Evolutionary conservation across 2,888 invertebrate species (phyloP).

Genomic region (Zygothrica quintamaculata): DNA sequence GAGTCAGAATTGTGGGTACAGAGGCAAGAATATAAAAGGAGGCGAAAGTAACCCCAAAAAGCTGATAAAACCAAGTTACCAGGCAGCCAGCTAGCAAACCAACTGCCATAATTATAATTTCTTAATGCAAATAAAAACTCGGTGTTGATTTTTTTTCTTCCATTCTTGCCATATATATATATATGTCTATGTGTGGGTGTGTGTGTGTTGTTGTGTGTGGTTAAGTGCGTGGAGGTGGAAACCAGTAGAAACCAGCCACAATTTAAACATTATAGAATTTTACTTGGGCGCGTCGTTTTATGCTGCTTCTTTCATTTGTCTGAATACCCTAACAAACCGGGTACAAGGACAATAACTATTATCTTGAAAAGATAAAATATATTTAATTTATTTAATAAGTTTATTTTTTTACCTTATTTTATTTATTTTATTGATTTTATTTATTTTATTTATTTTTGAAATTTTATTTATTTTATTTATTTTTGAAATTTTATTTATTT

Average conservation of each 20-base stretch:
- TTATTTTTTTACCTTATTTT: too few relatives aligned
- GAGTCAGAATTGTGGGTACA: not conserved
- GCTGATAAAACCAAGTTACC: constrained; percentile 61
- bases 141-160: constrained; percentile 64
- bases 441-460: too few relatives aligned
- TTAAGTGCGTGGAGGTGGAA: constrained; percentile 14
- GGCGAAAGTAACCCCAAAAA: constrained; percentile 79
- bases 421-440: too few relatives aligned
- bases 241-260: constrained; percentile 58
- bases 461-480: too few relatives aligned
- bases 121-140: constrained; percentile 79
- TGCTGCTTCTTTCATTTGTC: constrained; percentile 39
- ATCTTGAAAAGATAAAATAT: too few relatives aligned
- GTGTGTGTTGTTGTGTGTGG: not conserved
- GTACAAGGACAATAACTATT: too few relatives aligned
- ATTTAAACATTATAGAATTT: constrained; percentile 69
- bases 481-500: too few relatives aligned
- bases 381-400: too few relatives aligned
- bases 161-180: constrained; percentile 1
- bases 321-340: constrained; percentile 18
- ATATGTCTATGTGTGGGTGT: constrained; percentile 1
- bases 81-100: constrained; percentile 37
- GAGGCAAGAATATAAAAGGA: constrained; percentile 7
- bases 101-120: constrained; percentile 81
- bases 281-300: constrained; percentile 56